These are phyloP conservation scores for Drosophila stalkeri DNA, from an alignment of 2,888 invertebrate genomes.

Conservation along the genomic window DNA sequence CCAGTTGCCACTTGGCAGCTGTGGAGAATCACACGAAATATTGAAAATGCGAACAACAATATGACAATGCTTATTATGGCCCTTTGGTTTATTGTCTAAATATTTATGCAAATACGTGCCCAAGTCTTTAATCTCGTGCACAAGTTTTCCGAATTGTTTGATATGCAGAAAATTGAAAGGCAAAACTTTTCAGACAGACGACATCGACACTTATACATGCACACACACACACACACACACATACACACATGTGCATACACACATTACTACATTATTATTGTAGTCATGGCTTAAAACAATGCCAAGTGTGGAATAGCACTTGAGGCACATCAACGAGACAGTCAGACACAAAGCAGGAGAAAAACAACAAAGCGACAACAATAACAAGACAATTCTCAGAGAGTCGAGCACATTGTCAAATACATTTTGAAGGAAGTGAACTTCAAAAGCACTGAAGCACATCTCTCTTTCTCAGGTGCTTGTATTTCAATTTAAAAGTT, in stretches of 20 bases:
- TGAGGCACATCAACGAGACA: slow-evolving; percentile 38
- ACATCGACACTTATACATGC: slow-evolving; percentile 11
- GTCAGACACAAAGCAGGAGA: slow-evolving; percentile 19
- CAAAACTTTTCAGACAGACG: slow-evolving; percentile 62
- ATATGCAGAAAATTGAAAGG: slow-evolving; percentile 76
- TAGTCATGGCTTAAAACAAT: slow-evolving; percentile 60
- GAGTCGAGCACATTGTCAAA: slow-evolving; percentile 69
- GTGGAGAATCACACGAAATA: slow-evolving; percentile 56
- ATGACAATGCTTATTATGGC: slow-evolving; percentile 45
- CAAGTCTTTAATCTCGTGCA: slow-evolving; percentile 70
- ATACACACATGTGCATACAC: not conserved
- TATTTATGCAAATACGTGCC: slow-evolving; percentile 78
- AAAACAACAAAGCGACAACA: slow-evolving; percentile 30
- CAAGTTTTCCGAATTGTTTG: slow-evolving; percentile 62
- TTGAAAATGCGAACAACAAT: slow-evolving; percentile 10
- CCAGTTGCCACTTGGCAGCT: slow-evolving; percentile 56
- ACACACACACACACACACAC: slow-evolving; percentile 11
- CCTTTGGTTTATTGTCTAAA: slow-evolving; percentile 59
- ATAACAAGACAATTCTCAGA: slow-evolving; percentile 42
- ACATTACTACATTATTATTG: slow-evolving; percentile 20
- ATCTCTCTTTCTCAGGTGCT: slow-evolving; percentile 42
- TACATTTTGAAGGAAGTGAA: slow-evolving; percentile 59
- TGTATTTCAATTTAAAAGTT: slow-evolving; percentile 34
- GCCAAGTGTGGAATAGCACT: slow-evolving; percentile 52
- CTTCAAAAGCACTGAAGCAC: slow-evolving; percentile 51